phyloP scores from a whole-genome alignment of 2,113 vertebrate species.

The Psophia crepitans region DNA sequence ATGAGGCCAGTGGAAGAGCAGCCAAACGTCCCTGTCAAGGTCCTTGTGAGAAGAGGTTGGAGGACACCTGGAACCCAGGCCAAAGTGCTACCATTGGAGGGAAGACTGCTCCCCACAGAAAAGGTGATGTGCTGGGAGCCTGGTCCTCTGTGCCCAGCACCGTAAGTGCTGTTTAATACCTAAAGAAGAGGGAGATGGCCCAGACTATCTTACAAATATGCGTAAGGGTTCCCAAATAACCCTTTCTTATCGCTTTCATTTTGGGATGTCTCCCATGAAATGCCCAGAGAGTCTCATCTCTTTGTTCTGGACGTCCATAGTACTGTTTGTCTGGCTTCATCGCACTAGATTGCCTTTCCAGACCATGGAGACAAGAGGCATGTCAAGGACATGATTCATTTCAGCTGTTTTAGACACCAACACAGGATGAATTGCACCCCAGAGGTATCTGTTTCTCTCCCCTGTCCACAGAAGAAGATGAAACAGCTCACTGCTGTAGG shows the following conservation, averaged over 20 bases:
- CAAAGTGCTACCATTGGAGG: background rate
- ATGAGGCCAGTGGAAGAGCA: background rate
- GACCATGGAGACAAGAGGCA: background rate
- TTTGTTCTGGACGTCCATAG: background rate
- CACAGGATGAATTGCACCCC: background rate
- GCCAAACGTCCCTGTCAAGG: background rate
- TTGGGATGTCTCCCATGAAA: background rate
- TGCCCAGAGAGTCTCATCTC: background rate
- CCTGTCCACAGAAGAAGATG: background rate
- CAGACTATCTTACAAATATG: background rate
- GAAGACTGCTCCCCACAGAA: background rate
- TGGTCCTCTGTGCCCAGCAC: background rate
- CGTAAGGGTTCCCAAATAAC: background rate
- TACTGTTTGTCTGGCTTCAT: background rate
- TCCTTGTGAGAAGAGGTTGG: background rate
- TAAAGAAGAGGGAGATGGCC: background rate
- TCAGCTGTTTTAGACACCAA: background rate
- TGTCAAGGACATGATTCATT: background rate
- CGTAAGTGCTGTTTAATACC: background rate
- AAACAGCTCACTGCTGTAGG: background rate
- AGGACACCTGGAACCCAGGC: background rate
- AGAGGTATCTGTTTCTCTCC: conserved; percentile 30
- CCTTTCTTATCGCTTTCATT: background rate
- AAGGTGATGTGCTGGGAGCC: background rate
- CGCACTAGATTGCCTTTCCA: background rate